Conservation (phyloP, 1,140 invertebrate species). For the Drosophila nannoptera region DNA sequence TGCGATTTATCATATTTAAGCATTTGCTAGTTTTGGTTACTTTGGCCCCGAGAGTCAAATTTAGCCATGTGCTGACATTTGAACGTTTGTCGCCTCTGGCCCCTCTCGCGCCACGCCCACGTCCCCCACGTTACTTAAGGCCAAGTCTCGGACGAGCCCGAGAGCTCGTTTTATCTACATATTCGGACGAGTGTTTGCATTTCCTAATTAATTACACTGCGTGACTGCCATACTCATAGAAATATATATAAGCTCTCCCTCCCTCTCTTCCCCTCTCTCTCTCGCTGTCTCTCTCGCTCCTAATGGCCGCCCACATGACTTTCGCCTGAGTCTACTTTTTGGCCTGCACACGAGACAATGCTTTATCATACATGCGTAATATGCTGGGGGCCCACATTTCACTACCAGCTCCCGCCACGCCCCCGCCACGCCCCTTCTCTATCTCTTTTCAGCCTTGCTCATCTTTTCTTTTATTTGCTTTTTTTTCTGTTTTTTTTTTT, state of each 20-base stretch:
- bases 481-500: slow-evolving; percentile 10
- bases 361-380: slow-evolving; percentile 52
- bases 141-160: slow-evolving; percentile 38
- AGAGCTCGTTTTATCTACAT: slow-evolving; percentile 43
- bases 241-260: slow-evolving; percentile 15
- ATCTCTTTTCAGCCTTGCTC: not conserved
- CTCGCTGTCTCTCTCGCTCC: not conserved
- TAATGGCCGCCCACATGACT: slow-evolving; percentile 38
- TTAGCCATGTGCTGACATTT: slow-evolving; percentile 19
- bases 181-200: slow-evolving; percentile 68
- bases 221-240: slow-evolving; percentile 59
- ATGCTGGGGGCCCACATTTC: not conserved
- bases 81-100: slow-evolving; percentile 9
- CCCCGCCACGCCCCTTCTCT: not conserved
- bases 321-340: slow-evolving; percentile 48
- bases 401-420: no score
- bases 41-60: not conserved
- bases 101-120: no score
- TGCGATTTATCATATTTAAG: slow-evolving; percentile 13
- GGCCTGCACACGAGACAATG: slow-evolving; percentile 72
- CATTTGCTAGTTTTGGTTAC: slow-evolving; percentile 1
- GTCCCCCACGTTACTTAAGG: no score
- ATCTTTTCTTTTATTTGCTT: not conserved
- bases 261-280: not conserved
- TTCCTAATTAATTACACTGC: slow-evolving; percentile 73